Conservation (phyloP, 2,888 invertebrate genomes). For the Drosophila ustulata region DNA sequence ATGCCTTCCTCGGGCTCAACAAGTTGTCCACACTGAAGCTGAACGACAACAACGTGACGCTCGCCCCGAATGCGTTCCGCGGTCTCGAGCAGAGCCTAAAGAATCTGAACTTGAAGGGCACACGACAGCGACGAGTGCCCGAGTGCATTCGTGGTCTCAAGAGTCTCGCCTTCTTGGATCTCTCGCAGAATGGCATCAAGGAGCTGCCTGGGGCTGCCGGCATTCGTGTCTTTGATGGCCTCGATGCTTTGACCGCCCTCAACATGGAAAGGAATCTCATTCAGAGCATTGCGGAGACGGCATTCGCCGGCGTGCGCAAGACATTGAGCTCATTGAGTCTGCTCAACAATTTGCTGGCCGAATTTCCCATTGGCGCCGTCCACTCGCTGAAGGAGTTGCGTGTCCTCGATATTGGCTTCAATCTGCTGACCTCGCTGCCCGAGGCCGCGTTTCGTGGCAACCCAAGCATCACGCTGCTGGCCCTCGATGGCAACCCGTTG, state of each 20-base stretch:
- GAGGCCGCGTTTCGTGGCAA: slow-evolving; percentile 92
- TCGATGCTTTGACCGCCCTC: slow-evolving; percentile 91
- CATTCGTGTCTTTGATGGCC: slow-evolving; percentile 89
- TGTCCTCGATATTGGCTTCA: slow-evolving; percentile 96
- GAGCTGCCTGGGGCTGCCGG: slow-evolving; percentile 91
- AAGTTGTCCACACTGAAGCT: slow-evolving; percentile 93
- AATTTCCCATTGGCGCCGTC: slow-evolving; percentile 94
- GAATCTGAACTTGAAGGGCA: slow-evolving; percentile 95
- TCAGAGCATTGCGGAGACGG: slow-evolving; percentile 90
- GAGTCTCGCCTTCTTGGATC: slow-evolving; percentile 93
- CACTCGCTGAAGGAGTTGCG: slow-evolving; percentile 91
- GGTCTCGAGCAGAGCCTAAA: slow-evolving; percentile 93
- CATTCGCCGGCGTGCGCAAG: slow-evolving; percentile 92
- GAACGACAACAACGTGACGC: slow-evolving; percentile 93
- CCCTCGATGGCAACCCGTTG: slow-evolving; percentile 95
- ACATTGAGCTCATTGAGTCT: slow-evolving; percentile 95
- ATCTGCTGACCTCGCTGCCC: slow-evolving; percentile 93
- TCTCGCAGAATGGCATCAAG: slow-evolving; percentile 94
- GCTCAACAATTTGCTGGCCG: slow-evolving; percentile 94
- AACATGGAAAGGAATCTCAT: slow-evolving; percentile 95
- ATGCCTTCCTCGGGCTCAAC: slow-evolving; percentile 90
- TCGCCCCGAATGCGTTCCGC: slow-evolving; percentile 89
- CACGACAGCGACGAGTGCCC: slow-evolving; percentile 92
- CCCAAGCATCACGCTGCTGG: slow-evolving; percentile 93
- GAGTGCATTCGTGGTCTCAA: slow-evolving; percentile 91